Evolutionary conservation across 2,113 vertebrate genomes (phyloP).

Genomic region (Toxostoma redivivum): DNA sequence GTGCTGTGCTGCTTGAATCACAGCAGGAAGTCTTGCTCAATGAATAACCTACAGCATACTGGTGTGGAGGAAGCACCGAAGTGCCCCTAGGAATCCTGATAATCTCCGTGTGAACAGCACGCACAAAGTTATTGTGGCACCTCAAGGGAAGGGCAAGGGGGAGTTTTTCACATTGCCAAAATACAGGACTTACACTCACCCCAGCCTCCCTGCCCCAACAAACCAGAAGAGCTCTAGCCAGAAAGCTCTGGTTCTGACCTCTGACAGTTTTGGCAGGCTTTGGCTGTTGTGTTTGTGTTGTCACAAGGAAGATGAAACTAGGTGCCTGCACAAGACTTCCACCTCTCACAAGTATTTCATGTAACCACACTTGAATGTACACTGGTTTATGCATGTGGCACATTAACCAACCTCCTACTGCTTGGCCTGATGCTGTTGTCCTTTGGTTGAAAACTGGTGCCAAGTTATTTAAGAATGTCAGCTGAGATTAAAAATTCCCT

Average conservation of each 20-base stretch:
- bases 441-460: slow-evolving; percentile 5
- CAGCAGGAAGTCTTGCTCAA: not conserved
- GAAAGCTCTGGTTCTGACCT: not conserved
- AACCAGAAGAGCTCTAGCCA: not conserved
- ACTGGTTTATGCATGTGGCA: not conserved
- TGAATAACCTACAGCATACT: not conserved
- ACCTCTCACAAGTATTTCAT: not conserved
- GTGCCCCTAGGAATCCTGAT: not conserved
- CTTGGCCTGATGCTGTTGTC: not conserved
- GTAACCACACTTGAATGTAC: not conserved
- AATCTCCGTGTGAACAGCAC: not conserved
- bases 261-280: not conserved
- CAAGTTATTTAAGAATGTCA: not conserved
- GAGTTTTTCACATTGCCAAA: not conserved
- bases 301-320: not conserved
- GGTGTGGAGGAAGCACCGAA: accelerated
- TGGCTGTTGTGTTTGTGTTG: not conserved
- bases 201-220: no score
- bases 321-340: not conserved
- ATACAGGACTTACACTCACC: not conserved
- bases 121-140: not conserved
- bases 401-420: not conserved
- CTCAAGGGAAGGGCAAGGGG: not conserved
- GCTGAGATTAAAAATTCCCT: not conserved
- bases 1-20: not conserved